Percentiles rank a stretch among this genome's conserved stretches.
Conservation (phyloP, 2,113 vertebrate species). For the Seriola rivoliana region DNA sequence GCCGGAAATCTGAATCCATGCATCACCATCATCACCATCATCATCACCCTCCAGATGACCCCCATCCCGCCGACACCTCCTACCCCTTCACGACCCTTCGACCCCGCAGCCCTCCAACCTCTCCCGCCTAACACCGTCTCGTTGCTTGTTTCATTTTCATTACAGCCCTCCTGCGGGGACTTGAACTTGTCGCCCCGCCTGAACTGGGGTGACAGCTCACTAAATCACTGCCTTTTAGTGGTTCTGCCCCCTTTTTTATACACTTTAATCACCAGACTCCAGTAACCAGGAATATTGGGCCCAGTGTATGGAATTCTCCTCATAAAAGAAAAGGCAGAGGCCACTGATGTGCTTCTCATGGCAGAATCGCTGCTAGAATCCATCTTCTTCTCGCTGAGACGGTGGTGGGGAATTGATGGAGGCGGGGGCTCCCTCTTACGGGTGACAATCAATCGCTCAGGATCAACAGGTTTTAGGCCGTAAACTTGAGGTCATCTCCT, state of each 20-base stretch:
- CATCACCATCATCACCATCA: slow-evolving; percentile 9
- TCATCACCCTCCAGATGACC: slow-evolving; percentile 57
- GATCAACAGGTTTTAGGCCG: slow-evolving; percentile 83
- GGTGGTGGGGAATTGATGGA: slow-evolving; percentile 44
- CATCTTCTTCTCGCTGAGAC: slow-evolving; percentile 74
- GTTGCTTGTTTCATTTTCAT: slow-evolving; percentile 83
- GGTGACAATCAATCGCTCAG: slow-evolving; percentile 79
- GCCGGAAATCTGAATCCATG: slow-evolving; percentile 22
- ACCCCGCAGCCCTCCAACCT: slow-evolving; percentile 40
- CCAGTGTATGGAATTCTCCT: slow-evolving; percentile 81
- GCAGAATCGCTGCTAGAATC: slow-evolving; percentile 72
- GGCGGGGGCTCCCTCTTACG: slow-evolving; percentile 44
- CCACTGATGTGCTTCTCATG: slow-evolving; percentile 82
- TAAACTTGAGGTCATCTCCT: slow-evolving; percentile 86
- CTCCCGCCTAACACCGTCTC: slow-evolving; percentile 51
- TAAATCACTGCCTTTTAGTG: slow-evolving; percentile 87
- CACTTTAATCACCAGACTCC: slow-evolving; percentile 87
- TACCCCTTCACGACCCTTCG: slow-evolving; percentile 27
- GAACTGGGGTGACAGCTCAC: slow-evolving; percentile 83
- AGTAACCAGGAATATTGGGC: slow-evolving; percentile 81
- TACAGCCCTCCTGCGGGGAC: slow-evolving; percentile 80
- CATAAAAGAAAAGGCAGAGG: slow-evolving; percentile 79
- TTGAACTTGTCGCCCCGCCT: slow-evolving; percentile 83
- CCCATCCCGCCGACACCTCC: slow-evolving; percentile 19
- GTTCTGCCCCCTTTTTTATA: slow-evolving; percentile 82